A percentile compares a stretch with the other conserved stretches of the same genome.
These are phyloP conservation scores for Tiliacea aurago DNA, from an alignment of 2,888 invertebrate genomes.

Conservation along the genomic window DNA sequence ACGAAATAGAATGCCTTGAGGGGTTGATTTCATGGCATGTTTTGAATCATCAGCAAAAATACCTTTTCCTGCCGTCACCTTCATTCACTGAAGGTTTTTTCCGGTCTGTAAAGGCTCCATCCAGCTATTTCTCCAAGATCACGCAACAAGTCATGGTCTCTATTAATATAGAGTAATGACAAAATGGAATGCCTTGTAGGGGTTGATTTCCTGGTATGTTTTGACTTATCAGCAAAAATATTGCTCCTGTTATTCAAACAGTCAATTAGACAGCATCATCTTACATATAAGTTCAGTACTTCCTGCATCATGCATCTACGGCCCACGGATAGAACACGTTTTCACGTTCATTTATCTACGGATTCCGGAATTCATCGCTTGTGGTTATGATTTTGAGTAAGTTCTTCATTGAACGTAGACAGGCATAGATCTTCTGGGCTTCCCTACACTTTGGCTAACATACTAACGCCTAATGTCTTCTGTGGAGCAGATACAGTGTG, in stretches of 20 bases:
- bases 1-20: neutral
- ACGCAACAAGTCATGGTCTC: neutral
- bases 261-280: neutral
- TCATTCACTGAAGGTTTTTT: neutral
- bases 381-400: neutral
- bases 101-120: neutral
- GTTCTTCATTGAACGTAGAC: neutral
- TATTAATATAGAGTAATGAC: neutral
- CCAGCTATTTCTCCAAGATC: neutral
- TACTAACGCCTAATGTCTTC: conserved; percentile 59
- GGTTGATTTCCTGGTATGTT: neutral
- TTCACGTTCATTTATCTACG: neutral
- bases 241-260: neutral
- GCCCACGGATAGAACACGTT: neutral
- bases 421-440: conserved; percentile 18
- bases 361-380: too few species aligned
- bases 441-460: conserved; percentile 28
- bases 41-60: neutral
- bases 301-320: neutral
- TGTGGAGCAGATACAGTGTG: conserved; percentile 55
- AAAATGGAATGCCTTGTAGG: neutral
- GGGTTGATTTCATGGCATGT: neutral
- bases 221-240: neutral
- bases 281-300: neutral
- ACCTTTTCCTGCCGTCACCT: neutral